Evolutionary conservation across 2,113 vertebrate species (phyloP).

Genomic region (Ramphastos sulfuratus): DNA sequence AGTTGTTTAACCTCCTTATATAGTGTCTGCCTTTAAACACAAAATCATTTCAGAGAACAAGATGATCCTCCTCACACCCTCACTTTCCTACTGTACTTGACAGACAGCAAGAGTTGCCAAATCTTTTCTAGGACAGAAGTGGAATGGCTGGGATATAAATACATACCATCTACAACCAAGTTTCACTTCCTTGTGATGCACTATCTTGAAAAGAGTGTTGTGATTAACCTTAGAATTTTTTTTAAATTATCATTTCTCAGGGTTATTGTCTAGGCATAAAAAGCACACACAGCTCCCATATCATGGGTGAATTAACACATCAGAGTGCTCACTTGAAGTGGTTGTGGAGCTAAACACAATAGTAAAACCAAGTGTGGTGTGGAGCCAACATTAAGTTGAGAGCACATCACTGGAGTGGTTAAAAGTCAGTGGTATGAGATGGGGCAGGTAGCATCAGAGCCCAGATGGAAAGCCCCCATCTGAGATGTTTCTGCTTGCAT

Average conservation of each 20-base stretch:
- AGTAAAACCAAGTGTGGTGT: fast-evolving
- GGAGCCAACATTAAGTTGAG: background rate
- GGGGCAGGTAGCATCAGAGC: background rate
- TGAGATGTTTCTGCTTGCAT: background rate
- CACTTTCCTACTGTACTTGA: background rate
- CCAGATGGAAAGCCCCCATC: background rate
- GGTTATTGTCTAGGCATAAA: background rate
- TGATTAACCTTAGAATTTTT: background rate
- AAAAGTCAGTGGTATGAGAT: background rate
- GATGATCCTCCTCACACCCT: background rate
- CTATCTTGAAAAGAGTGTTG: background rate
- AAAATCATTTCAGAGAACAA: background rate
- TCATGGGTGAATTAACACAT: background rate
- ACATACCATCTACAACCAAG: background rate
- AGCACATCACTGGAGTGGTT: background rate
- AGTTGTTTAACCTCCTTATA: slow-evolving; percentile 12
- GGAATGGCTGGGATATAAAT: background rate
- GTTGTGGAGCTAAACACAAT: background rate
- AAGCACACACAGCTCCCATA: background rate
- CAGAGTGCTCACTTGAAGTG: background rate
- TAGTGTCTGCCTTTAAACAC: background rate
- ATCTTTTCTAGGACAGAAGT: background rate
- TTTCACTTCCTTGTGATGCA: background rate
- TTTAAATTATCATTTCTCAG: background rate
- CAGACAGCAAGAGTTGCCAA: background rate